A percentile compares a stretch with the other conserved stretches of the same genome.
These are phyloP conservation scores for Barnardius zonarius DNA, from an alignment of 2,113 vertebrate genomes.

Conservation along the genomic window DNA sequence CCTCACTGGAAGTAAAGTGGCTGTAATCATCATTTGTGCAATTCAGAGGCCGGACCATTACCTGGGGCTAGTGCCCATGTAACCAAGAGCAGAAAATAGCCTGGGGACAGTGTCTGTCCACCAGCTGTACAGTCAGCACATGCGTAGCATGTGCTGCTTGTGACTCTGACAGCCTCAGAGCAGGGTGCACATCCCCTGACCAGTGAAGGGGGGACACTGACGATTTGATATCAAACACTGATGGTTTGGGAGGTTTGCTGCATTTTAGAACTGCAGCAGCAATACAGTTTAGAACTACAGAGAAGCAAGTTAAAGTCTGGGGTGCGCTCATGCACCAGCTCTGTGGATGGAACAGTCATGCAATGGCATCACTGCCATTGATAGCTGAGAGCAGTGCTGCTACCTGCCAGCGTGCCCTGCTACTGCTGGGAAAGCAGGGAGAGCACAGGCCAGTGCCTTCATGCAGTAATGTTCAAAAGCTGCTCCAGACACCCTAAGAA, in stretches of 20 bases:
- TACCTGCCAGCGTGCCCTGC: not conserved
- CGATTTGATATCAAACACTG: not conserved
- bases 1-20: not conserved
- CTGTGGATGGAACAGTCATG: not conserved
- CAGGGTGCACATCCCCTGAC: not conserved
- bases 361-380: not conserved
- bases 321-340: not conserved
- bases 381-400: not conserved
- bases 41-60: not conserved
- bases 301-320: not conserved
- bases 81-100: not conserved
- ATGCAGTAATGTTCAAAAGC: not conserved
- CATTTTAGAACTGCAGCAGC: not conserved
- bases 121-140: not conserved
- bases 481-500: not conserved
- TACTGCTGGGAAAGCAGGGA: not conserved
- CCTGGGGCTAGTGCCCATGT: not conserved
- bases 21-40: not conserved
- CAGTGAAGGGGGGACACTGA: fast-evolving
- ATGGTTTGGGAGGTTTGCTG: not conserved
- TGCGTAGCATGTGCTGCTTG: not conserved
- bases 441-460: fast-evolving
- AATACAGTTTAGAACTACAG: not conserved
- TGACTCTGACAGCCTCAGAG: not conserved
- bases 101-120: not conserved